Base-by-base conservation (phyloP, 2,888 invertebrate genomes). In the Barypeithes pellucidus region DNA sequence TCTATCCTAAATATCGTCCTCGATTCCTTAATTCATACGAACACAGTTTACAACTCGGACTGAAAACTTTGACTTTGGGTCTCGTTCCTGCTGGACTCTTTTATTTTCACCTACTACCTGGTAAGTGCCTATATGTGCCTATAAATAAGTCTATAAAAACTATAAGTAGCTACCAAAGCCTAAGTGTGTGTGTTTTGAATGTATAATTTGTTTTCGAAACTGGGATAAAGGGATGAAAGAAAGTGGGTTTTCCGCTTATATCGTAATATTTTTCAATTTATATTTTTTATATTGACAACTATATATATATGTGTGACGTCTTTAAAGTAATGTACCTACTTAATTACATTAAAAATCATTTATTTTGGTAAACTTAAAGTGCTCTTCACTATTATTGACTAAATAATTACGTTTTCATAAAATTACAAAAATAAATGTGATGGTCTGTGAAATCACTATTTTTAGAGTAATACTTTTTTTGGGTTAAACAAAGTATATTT, bases 401-500 rank as follows among this genome's bases (percentile, higher is more conserved):
- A 39, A 2, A 7, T 8, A 1, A 39, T n/a, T 39, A 12, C 3
- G 39, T n/a, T 39, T 3, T 39, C 12, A n/a, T 1, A 39, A 39
- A 39, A 39, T 39, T n/a, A 43, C 1, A 43, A 16, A 39, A 14
- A 43, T 16, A 57, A 14, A 8, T 57, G 14, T 57, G 1, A 57
- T 29, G 12, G 16, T 12, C 22, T 12, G 8, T 16, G 18, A 33
- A 36, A 54, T 54, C 9, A 24, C 3, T 54, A 54, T 14, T 33
- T n/a, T 12, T 39, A 39, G 4, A 43, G 7, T 16, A 43, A 33
- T 33, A 33, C 16, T 3, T 16, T 9, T 57, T 16, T 33, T 41
- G 16, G 33, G 5, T 20, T 14, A 61, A 45, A 61, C 12, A 16
- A 1, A 45, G 47, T 47, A 33, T 29, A 33, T 50, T 57, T 54